Evolutionary conservation across 2,797 vertebrate species (phyloP).

Genomic region (Diplodus puntazzo): DNA sequence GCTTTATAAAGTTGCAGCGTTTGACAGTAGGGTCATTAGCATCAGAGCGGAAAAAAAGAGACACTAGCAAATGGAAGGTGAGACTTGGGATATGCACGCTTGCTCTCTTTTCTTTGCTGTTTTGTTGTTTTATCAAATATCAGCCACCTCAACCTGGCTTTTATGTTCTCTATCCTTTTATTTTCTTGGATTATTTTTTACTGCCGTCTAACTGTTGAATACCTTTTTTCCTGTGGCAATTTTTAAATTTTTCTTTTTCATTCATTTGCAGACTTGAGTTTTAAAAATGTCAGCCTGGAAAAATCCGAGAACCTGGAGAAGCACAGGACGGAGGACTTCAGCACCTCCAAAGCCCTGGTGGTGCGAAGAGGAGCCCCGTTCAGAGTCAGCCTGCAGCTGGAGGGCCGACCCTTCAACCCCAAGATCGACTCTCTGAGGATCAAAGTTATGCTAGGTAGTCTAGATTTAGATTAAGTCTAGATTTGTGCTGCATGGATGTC

Average conservation of each 20-base stretch:
- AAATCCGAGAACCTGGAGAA: conserved; percentile 65
- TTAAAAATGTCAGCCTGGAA: conserved; percentile 75
- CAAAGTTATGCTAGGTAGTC: conserved; percentile 75
- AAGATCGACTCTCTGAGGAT: conserved; percentile 68
- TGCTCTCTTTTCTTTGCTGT: background rate
- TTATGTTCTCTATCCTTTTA: background rate
- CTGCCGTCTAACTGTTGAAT: background rate
- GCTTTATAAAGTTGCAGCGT: conserved; percentile 56
- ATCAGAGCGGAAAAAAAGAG: background rate
- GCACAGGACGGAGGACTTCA: conserved; percentile 80
- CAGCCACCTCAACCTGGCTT: no score
- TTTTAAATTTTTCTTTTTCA: background rate
- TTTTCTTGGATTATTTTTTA: background rate
- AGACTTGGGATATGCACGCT: conserved; percentile 33
- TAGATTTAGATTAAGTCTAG: background rate
- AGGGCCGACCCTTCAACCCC: conserved; percentile 68
- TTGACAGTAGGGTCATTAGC: background rate
- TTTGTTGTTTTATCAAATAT: background rate
- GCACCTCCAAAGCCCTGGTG: conserved; percentile 70
- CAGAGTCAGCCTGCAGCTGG: conserved; percentile 70
- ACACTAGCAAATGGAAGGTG: conserved; percentile 77
- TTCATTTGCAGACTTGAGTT: conserved; percentile 65
- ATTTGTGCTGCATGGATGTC: background rate
- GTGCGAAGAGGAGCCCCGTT: conserved; percentile 83
- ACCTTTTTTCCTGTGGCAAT: background rate